phyloP scores from a whole-genome alignment of 1,140 invertebrate genomes.

The Pseudomyrmex concolor region DNA sequence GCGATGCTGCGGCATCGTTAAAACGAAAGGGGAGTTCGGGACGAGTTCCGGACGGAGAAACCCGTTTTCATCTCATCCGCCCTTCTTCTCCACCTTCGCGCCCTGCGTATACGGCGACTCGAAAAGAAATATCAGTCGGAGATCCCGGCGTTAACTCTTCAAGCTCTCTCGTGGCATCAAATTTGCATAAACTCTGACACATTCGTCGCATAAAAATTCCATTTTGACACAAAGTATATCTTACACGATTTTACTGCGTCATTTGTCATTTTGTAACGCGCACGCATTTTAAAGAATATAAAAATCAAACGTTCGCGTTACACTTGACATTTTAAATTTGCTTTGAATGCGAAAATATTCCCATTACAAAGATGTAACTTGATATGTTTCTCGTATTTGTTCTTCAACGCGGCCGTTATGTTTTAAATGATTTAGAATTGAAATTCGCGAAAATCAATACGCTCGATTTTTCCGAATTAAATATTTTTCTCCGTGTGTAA shows the following conservation, averaged over 20 bases:
- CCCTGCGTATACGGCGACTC: constrained; percentile 9
- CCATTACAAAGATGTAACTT: no score
- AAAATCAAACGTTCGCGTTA: no score
- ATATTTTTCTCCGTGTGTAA: constrained; percentile 22
- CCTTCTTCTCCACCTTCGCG: constrained; percentile 31
- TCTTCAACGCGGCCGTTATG: background rate
- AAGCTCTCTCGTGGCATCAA: background rate
- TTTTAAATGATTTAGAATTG: constrained; percentile 2
- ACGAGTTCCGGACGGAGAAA: constrained; percentile 49
- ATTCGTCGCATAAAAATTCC: constrained; percentile 14
- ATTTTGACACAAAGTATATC: background rate
- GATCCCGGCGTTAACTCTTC: constrained; percentile 14
- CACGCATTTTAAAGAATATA: background rate
- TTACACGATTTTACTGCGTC: constrained; percentile 6
- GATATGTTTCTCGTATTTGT: background rate
- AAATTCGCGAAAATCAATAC: background rate
- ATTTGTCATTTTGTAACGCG: background rate
- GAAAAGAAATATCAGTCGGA: constrained; percentile 43
- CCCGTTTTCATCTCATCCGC: constrained; percentile 24
- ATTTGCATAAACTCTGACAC: constrained; percentile 20
- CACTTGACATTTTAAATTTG: constrained; percentile 3
- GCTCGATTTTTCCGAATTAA: constrained; percentile 13
- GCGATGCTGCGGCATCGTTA: constrained; percentile 50
- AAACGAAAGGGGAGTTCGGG: constrained; percentile 42
- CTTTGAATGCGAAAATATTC: no score